A percentile compares a stretch with the other conserved stretches of the same genome.
Evolutionary conservation across 2,113 vertebrate species (phyloP).

Genomic region (Oophaga pumilio): DNA sequence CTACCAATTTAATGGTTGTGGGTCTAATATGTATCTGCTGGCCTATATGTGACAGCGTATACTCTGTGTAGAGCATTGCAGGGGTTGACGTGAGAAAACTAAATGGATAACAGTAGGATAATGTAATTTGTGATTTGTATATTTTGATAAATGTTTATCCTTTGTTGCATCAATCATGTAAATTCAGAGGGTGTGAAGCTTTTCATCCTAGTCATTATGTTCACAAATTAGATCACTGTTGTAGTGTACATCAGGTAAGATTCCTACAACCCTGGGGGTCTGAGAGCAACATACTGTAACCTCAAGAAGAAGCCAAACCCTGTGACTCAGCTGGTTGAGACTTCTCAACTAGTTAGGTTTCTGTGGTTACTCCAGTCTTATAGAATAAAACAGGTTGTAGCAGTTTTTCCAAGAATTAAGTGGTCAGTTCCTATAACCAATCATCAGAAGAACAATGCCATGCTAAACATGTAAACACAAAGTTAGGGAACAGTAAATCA

Average conservation of each 20-base stretch:
- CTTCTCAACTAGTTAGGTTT: neutral
- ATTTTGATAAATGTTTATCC: too few relatives aligned
- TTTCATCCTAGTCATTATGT: too few relatives aligned
- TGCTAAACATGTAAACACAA: neutral
- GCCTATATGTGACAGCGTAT: too few relatives aligned
- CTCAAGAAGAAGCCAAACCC: neutral
- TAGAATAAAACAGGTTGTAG: neutral
- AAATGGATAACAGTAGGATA: too few relatives aligned
- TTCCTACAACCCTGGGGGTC: neutral
- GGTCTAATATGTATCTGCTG: too few relatives aligned
- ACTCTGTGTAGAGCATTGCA: too few relatives aligned
- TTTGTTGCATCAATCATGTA: too few relatives aligned
- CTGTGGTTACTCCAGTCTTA: neutral
- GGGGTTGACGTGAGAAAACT: too few relatives aligned
- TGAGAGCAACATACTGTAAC: neutral
- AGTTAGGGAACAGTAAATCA: too few relatives aligned
- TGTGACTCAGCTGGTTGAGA: neutral
- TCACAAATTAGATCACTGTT: neutral
- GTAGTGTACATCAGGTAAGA: neutral
- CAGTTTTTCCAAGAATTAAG: neutral
- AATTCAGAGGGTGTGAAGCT: too few relatives aligned
- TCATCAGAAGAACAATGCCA: neutral
- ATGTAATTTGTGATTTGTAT: too few relatives aligned
- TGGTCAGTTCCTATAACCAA: neutral
- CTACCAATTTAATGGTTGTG: too few relatives aligned